Base-by-base conservation (phyloP, 64 coral and sea anemone species). In the Dendrophyllia cribrosa region DNA sequence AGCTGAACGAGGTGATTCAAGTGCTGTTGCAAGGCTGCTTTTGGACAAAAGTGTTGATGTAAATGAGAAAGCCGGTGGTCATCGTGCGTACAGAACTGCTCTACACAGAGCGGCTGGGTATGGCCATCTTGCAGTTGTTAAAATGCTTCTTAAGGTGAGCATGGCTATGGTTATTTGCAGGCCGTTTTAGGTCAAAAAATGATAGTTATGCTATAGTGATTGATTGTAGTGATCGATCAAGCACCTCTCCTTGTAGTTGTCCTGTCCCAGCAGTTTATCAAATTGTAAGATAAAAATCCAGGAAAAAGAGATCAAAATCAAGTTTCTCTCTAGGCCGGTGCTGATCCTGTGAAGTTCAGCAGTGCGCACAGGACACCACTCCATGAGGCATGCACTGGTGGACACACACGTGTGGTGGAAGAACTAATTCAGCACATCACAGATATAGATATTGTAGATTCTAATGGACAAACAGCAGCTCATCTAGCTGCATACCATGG, bases 401-500 rank as follows among this genome's bases (percentile, higher is more conserved):
- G 97, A 9, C 97, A 99, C 66, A 47, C 74, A 22, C 69, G 75
- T 66, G 82, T 88, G 11, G 75, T 99, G 16, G 17, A 63, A 55
- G 65, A 96, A 78, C 88, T 99, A 3, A 78, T 99, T 9, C 58
- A 96, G 25, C 78, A 90, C 56, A 77, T 90, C 2, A 89, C 88
- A 88, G 94, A 96, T 75, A 45, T 92, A 19, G 85, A 99, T 76
- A 22, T 82, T 9, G 76, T 74, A 49, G 97, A 99, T 79, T 86
- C 78, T 49, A 89, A 99, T 89, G 82, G 90, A 10, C 97, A 99
- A 72, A 70, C 94, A n/a, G 88, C 94, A 14, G 97, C 97, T 71
- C 97, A 99, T 73, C 49, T 94, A 59, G 88, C 97, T 23, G 97
- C 97, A 47, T 99, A 91, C 69, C 95, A 99, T 91, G 97, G 97